phyloP scores from a whole-genome alignment of 1,140 invertebrate genomes.

The Drosophila nasuta region DNA sequence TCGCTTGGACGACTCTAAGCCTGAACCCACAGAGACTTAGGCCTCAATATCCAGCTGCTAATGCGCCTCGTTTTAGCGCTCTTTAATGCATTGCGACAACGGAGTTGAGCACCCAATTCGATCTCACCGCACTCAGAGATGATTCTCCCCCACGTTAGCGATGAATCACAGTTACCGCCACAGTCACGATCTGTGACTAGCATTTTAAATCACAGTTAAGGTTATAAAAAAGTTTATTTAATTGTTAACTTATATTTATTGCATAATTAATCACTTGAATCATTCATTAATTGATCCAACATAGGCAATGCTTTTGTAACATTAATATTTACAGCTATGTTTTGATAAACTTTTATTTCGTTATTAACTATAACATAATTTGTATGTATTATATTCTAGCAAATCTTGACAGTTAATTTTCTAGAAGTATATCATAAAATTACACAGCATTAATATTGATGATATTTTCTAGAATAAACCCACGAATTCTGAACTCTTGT shows the following conservation, averaged over 20 bases:
- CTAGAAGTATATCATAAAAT: background rate
- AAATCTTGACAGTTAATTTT: background rate
- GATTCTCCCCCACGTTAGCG: constrained; percentile 5
- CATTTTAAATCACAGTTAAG: background rate
- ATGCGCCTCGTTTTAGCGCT: constrained; percentile 68
- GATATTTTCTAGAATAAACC: background rate
- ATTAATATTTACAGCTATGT: no score
- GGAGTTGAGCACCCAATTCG: constrained; percentile 53
- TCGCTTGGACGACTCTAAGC: constrained; percentile 61
- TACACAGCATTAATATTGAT: background rate
- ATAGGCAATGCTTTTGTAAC: no score
- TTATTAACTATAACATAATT: no score
- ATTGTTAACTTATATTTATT: background rate
- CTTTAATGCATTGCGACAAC: constrained; percentile 77
- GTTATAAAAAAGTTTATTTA: background rate
- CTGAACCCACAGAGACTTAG: constrained; percentile 27
- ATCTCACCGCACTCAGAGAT: constrained; percentile 41
- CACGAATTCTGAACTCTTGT: background rate
- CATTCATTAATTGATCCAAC: no score
- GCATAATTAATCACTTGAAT: no score
- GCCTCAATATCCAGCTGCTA: constrained; percentile 70
- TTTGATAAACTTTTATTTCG: no score
- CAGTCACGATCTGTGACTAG: background rate
- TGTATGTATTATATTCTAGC: background rate
- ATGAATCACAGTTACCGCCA: constrained; percentile 15